Base-by-base conservation (phyloP, 1,140 invertebrate genomes). In the Phymastichus coffea region DNA sequence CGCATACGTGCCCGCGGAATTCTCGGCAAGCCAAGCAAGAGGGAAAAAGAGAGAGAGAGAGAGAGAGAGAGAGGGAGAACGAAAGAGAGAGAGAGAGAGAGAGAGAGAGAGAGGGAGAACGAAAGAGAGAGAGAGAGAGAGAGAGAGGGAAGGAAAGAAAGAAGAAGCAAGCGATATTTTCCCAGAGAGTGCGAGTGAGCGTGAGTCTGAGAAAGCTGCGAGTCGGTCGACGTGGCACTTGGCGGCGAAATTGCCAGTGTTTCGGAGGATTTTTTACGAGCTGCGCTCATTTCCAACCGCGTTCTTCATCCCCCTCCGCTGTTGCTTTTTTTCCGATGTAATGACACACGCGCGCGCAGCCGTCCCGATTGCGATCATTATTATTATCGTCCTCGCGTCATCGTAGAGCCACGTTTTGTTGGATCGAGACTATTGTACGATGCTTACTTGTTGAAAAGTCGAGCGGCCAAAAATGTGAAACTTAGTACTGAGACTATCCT, bases 241-340 rank as follows among this genome's bases (percentile, higher is more conserved):
- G 52, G 38, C 52, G 20, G 52, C 28, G 52, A 49, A 49, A 49
- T 49, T 49, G 47, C 47, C 47, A 20, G 47, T 30, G 47, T 49
- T 60, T 60, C 43, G 57, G 49, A 53, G 23, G 51, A 60, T 60
- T 54, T n/a, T 60, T 54, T 60, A 60, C 57, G 57, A 60, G 57
- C 57, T 53, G n/a, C 57, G 43, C 49, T 53, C 35, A 48, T 54
- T 60, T 60, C 51, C 51, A 54, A 33, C 47, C 37, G 30, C 19
- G 10, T n/a, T 26, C 47, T 17, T 8, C 26, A 19, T 17, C 23
- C 9, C 26, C 30, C 22, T 40, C 37, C 15, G 9, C 37, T 7
- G 9, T 14, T 23, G 22, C 15, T 33, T 41, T 33, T 35, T 28
- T 28, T 28, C 37, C 26, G 20, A 9, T 41, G 17, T 25, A 55